Conservation (phyloP, 2,888 invertebrate genomes). For the Heteromurus nitidus region DNA sequence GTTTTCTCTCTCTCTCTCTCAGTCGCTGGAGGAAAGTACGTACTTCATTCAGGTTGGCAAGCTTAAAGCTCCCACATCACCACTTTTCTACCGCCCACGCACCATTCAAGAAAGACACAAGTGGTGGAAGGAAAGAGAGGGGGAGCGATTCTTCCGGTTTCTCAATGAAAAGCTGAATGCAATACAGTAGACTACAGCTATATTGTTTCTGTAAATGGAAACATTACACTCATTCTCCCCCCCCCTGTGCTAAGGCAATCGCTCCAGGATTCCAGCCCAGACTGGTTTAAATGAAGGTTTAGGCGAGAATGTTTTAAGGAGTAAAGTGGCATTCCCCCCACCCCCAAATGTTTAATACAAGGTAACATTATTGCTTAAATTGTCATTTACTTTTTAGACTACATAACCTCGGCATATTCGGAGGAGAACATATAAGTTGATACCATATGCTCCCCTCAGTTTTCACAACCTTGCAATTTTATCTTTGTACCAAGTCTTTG, state of each 20-base stretch:
- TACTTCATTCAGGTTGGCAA: neutral
- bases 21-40: neutral
- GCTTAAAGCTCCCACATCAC: conserved; percentile 34
- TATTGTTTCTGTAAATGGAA: neutral
- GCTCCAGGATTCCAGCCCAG: too few relatives aligned
- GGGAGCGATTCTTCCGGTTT: conserved; percentile 29
- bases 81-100: conserved; percentile 46
- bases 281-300: neutral
- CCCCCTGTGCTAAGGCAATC: too few relatives aligned
- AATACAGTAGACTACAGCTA: neutral
- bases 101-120: conserved; percentile 19
- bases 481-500: neutral
- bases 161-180: conserved; percentile 37
- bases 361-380: too few relatives aligned
- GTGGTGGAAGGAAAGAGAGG: neutral
- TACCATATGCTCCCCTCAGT: neutral
- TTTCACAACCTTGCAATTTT: neutral
- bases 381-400: too few relatives aligned
- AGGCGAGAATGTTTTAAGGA: neutral
- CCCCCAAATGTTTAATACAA: neutral
- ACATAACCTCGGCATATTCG: too few relatives aligned
- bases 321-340: neutral
- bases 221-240: too few relatives aligned
- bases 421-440: neutral
- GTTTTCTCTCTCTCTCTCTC: neutral